Base-by-base conservation (phyloP, 2,888 invertebrate species). In the Chouioia cunea region DNA sequence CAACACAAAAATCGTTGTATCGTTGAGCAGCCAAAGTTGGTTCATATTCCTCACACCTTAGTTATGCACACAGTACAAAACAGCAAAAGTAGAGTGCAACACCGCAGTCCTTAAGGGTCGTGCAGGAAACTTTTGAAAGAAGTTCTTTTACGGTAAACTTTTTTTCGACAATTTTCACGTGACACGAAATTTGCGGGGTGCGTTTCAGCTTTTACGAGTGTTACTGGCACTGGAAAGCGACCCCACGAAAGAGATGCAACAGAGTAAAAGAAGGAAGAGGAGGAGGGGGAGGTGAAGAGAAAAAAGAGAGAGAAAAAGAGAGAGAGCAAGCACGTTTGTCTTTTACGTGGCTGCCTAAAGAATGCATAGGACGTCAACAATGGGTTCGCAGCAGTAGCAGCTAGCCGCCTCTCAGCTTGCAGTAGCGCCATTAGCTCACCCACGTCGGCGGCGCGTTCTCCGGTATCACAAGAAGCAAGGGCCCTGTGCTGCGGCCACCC, bases 371-470 rank as follows among this genome's bases (percentile, higher is more conserved):
- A 70, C 66, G 69, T 73, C 73, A 69, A 73, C 73, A 73, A 73
- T 73, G 70, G 73, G 58, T 58, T 64, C 67, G 56, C 57, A 52
- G 66, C 58, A 52, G 69, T 47, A 43, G 57, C 46, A 16, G 43
- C 53, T 47, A 36, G 36, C 36, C 36, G 36, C 36, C 36, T 36
- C 36, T 36, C 36, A 23, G 54, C 54, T 23, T 36, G 59, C 73
- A 70, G 73, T 73, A 73, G 73, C 73, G 73, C 73, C 73, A 73
- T 70, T 70, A 73, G 73, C 73, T 75, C 77, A 77, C 77, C 80
- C 77, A 78, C 76, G 78, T 76, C 64, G 79, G 75, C 75, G 77
- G 76, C 70, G 74, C 74, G 74, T 74, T 65, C 72, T 79, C 77
- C 77, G 72, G 75, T 77, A 77, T 78, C 77, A 78, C 77, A 77